A percentile compares a stretch with the other conserved stretches of the same genome.
Evolutionary conservation across 2,797 vertebrate genomes (phyloP).

Genomic region (Stomatorhinus walkeri): DNA sequence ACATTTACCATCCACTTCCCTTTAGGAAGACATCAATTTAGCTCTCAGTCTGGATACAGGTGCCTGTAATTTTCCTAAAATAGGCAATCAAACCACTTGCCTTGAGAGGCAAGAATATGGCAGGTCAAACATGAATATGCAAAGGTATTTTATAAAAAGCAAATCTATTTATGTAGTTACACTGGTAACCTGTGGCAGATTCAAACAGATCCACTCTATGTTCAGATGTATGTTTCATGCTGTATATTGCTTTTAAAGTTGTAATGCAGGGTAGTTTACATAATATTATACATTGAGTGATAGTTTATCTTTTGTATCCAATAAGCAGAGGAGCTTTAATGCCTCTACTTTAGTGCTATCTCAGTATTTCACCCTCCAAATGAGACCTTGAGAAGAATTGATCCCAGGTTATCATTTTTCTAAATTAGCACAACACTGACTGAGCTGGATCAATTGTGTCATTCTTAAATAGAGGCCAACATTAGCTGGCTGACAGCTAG

Average conservation of each 20-base stretch:
- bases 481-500: background rate
- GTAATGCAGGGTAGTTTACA: background rate
- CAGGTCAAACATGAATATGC: conserved; percentile 5
- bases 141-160: background rate
- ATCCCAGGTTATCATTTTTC: background rate
- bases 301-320: background rate
- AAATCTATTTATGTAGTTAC: background rate
- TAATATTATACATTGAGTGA: background rate
- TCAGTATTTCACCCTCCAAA: background rate
- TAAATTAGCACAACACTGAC: conserved; percentile 10
- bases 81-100: conserved; percentile 7
- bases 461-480: background rate
- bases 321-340: background rate
- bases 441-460: background rate
- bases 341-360: background rate
- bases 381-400: background rate
- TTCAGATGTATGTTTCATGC: background rate
- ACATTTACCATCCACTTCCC: background rate
- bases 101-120: background rate
- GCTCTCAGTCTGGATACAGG: conserved; percentile 1
- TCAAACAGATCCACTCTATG: background rate
- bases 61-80: conserved; percentile 12
- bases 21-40: conserved; percentile 11
- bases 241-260: conserved; percentile 2
- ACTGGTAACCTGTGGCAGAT: background rate